Base-by-base conservation (phyloP, 2,888 invertebrate genomes). In the Aphidoletes aphidimyza region DNA sequence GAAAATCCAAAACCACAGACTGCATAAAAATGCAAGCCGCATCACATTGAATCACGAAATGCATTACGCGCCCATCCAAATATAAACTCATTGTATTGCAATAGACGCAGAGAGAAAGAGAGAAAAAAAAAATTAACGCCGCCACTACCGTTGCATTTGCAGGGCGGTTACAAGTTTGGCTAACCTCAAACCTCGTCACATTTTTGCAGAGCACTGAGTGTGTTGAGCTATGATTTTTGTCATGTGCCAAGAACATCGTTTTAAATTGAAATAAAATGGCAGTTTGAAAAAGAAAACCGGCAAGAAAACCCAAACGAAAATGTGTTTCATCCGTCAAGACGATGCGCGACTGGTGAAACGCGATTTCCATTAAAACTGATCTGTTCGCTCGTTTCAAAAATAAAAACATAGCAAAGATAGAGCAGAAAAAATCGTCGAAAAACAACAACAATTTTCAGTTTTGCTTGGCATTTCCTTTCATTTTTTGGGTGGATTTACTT, bases 121-220 rank as follows among this genome's bases (percentile, higher is more conserved):
- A 14, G 42, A 14, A 42, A 9, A 42, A 14, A 9, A 42, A 69
- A 69, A 69, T 69, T 69, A 69, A 69, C 69, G 34, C 30, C 30
- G 69, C 69, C 22, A n/a, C n/a, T n/a, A n/a, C n/a, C 22, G 69
- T 69, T 69, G 69, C 69, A 69, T 69, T 34, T 30, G 30, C 30
- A 69, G n/a, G 30, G 69, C 11, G 30, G 69, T 69, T n/a, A n/a
- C 69, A 69, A 69, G 69, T 69, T 69, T 30, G 69, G 69, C 30
- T 69, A 69, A 69, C 69, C 69, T 69, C 69, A 69, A 69, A 69
- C 69, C 69, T n/a, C n/a, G n/a, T n/a, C n/a, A n/a, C n/a, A 69
- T 69, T 69, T 54, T 69, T 69, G 69, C 26, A n/a, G n/a, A 69
- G 30, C 69, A 14, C 3, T 69, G 17, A 69, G n/a, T 30, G 22